Base-by-base conservation (phyloP, 2,113 vertebrate genomes). In the Callipepla squamata region DNA sequence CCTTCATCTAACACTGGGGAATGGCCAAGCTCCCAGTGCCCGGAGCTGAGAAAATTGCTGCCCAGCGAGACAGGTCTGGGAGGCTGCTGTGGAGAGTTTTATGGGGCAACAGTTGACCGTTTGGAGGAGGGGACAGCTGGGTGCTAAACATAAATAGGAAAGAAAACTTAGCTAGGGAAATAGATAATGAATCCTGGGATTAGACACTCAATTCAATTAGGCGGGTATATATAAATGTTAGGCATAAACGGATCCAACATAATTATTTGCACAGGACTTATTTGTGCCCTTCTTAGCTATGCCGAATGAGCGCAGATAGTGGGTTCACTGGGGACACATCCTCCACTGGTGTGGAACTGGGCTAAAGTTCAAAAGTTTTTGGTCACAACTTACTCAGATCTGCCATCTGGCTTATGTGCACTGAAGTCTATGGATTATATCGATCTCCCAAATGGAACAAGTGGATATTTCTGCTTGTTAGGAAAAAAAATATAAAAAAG, bases 121-220 rank as follows among this genome's bases (percentile, higher is more conserved):
- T 98, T 97, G 92, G 96, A 97, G 95, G 94, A 93, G 87, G 91
- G 97, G 97, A 97, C 97, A 98, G 98, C 97, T 97, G 97, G 97
- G 97, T 98, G 98, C 97, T 97, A 97, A 98, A 96, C 91, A 86
- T 96, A 97, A 97, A 97, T 74, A 96, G 91, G 91, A 58, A 89
- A 95, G 95, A 95, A 95, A 93, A 48, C 38, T 96, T 95, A 92
- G 95, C 96, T 75, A 95, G 97, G 96, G 97, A 98, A 97, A 97
- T 89, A 97, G 96, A 97, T 97, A 98, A 97, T 96, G 97, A 98
- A 98, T 96, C 96, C 94, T 93, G 98, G 97, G 97, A 98, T 97
- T 97, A 97, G 95, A 95, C 90, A 95, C 96, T 98, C 97, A 77
- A 97, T 98, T 98, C 97, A 98, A 98, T 98, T 98, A 98, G 96